Percentiles rank a stretch among this genome's conserved stretches.
These are phyloP conservation scores for Paracyclopina nana DNA, from an alignment of 1,140 invertebrate genomes.

Conservation along the genomic window DNA sequence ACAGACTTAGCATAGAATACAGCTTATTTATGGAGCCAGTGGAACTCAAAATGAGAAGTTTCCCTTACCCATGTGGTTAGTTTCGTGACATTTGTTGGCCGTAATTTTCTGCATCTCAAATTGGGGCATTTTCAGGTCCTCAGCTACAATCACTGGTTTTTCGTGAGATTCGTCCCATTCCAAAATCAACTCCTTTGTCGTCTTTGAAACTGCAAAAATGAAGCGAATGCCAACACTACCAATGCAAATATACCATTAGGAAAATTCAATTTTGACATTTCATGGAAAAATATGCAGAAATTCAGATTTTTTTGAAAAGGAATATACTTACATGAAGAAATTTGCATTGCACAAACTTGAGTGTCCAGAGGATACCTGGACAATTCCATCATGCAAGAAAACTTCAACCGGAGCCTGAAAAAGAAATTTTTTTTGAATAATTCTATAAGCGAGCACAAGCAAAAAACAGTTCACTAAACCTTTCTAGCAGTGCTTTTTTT, in stretches of 20 bases:
- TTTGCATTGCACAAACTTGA: slow-evolving; percentile 38
- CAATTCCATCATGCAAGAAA: slow-evolving; percentile 42
- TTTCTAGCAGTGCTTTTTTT: too few relatives aligned
- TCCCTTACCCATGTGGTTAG: slow-evolving; percentile 31
- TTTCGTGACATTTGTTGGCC: slow-evolving; percentile 28
- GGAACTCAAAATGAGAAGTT: neutral
- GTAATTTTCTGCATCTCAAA: slow-evolving; percentile 30
- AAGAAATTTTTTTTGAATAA: too few relatives aligned
- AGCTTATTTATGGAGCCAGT: too few relatives aligned
- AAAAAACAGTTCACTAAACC: too few relatives aligned
- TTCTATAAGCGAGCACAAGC: too few relatives aligned
- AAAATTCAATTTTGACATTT: too few relatives aligned
- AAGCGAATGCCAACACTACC: too few relatives aligned
- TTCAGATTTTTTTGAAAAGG: too few relatives aligned
- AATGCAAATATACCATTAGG: too few relatives aligned
- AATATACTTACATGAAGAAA: slow-evolving; percentile 35
- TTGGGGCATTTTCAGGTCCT: slow-evolving; percentile 32
- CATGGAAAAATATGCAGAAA: too few relatives aligned
- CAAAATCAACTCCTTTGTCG: slow-evolving; percentile 14
- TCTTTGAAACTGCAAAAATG: slow-evolving; percentile 15
- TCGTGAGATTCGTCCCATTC: slow-evolving; percentile 17
- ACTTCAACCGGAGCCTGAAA: slow-evolving; percentile 35
- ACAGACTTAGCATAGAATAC: too few relatives aligned
- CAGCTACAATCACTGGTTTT: slow-evolving; percentile 29
- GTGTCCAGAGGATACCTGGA: slow-evolving; percentile 37